phyloP scores from a whole-genome alignment of 1,140 invertebrate species.

The Drosophila ananassae region DNA sequence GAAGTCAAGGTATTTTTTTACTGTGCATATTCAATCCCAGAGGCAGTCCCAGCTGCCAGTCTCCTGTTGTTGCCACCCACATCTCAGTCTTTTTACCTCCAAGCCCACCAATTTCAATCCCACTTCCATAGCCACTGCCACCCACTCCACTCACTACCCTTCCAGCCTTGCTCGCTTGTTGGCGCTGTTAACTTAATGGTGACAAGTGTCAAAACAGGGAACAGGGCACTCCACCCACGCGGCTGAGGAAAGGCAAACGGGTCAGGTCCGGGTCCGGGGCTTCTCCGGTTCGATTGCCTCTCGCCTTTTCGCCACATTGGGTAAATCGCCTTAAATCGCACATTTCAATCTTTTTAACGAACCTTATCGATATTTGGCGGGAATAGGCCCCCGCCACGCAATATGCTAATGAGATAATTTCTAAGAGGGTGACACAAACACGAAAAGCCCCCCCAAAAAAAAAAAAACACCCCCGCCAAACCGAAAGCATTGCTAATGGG shows the following conservation, averaged over 20 bases:
- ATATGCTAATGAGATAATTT: slow-evolving; percentile 80
- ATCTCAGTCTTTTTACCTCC: slow-evolving; percentile 2
- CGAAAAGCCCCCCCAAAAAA: neutral
- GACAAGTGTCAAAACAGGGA: slow-evolving; percentile 80
- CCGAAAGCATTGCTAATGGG: slow-evolving; percentile 57
- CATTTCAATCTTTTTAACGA: slow-evolving; percentile 83
- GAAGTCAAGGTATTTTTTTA: neutral
- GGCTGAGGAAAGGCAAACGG: slow-evolving; percentile 2
- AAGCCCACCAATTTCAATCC: slow-evolving; percentile 3
- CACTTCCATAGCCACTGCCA: neutral
- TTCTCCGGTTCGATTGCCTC: slow-evolving; percentile 35
- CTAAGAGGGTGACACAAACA: slow-evolving; percentile 23
- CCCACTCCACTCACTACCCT: slow-evolving; percentile 5
- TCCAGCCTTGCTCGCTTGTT: slow-evolving; percentile 44
- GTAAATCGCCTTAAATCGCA: slow-evolving; percentile 79
- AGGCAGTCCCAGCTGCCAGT: slow-evolving; percentile 13
- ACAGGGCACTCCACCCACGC: slow-evolving; percentile 8
- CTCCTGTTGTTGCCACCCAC: neutral
- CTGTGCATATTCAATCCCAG: slow-evolving; percentile 2
- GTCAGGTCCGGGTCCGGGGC: slow-evolving; percentile 1
- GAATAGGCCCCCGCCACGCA: slow-evolving; percentile 73
- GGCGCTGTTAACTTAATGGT: slow-evolving; percentile 80
- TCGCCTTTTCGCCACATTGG: slow-evolving; percentile 54
- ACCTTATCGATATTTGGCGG: slow-evolving; percentile 75
- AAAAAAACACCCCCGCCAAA: neutral